Evolutionary conservation across 2,797 vertebrate species (phyloP), one percentile per base, ranked within the genome.

Genomic region (Tangara arthus): DNA sequence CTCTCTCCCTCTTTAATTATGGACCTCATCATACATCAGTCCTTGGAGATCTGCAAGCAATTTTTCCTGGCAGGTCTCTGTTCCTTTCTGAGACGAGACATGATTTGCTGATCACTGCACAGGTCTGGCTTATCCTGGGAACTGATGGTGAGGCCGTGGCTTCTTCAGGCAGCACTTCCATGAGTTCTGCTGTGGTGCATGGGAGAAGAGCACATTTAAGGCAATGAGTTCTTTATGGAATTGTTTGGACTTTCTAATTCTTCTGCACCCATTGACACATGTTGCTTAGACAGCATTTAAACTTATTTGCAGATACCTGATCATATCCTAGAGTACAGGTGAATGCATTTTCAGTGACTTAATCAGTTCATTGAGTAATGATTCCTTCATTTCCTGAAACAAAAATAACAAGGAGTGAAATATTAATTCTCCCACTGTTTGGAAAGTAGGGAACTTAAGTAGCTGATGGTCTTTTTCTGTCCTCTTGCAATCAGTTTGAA

Each of bases 1-100:
- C 80, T 81, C 77, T 90, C 30, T 89, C 66, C 66, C 79, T 94
- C 68, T 94, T 94, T 90, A 92, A 94, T 94, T 94, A 77, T 73
- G 91, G 84, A 68, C 80, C 77, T 95, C 71, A 16, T 93, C 86
- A 56, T 70, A 46, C 77, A 92, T 94, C 89, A 82, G 66, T 75
- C 86, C 66, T 91, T 11, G 3, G 77, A 90, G 94, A 71, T 61
- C 66, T 92, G 82, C 70, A 82, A 28, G 80, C 41, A 46, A 1
- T 84, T 91, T 95, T 82, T 82, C 77, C 53, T 59, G 73, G 91
- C 35, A 56, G 57, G 49, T 89, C 89, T 87, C 23, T 66, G 75
- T 78, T 94, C 84, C 81, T 87, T 66, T 75, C 76, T 8, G 35
- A 90, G 57, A 44, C 52, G 46, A 88, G 56, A 53, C 26, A 2